Conservation (phyloP, 2,888 invertebrate genomes). For the Xestobium rufovillosum region DNA sequence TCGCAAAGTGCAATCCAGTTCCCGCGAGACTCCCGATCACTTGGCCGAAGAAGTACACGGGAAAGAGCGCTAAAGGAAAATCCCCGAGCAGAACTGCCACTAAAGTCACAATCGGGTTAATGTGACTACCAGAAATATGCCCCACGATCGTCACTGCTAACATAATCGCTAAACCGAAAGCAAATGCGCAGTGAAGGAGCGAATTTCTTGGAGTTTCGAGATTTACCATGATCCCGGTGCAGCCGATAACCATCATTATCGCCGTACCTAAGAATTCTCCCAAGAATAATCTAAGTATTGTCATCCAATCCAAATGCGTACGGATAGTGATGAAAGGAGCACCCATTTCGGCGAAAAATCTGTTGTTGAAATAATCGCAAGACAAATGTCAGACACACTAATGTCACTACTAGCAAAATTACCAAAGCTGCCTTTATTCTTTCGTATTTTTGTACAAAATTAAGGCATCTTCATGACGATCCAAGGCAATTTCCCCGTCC, state of each 20-base stretch:
- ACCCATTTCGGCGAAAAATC: too few species aligned
- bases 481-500: slow-evolving; percentile 75
- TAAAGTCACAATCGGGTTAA: slow-evolving; percentile 2
- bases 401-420: too few species aligned
- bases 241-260: not conserved
- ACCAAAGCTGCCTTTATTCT: too few species aligned
- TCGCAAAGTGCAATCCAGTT: not conserved
- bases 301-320: too few species aligned
- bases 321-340: too few species aligned
- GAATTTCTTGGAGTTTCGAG: not conserved
- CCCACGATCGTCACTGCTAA: not conserved
- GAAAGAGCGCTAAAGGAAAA: not conserved
- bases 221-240: not conserved
- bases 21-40: not conserved
- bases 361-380: too few species aligned
- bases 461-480: slow-evolving; percentile 71
- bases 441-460: too few species aligned
- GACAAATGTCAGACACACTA: too few species aligned
- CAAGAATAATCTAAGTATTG: not conserved
- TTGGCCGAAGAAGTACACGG: slow-evolving; percentile 5
- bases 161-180: slow-evolving; percentile 1
- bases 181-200: not conserved
- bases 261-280: slow-evolving; percentile 2
- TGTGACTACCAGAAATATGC: slow-evolving; percentile 1
- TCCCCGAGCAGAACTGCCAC: not conserved